A percentile compares a stretch with the other conserved stretches of the same genome.
Evolutionary conservation across 2,888 invertebrate genomes (phyloP).

Genomic region (Himalopsyche japonica): DNA sequence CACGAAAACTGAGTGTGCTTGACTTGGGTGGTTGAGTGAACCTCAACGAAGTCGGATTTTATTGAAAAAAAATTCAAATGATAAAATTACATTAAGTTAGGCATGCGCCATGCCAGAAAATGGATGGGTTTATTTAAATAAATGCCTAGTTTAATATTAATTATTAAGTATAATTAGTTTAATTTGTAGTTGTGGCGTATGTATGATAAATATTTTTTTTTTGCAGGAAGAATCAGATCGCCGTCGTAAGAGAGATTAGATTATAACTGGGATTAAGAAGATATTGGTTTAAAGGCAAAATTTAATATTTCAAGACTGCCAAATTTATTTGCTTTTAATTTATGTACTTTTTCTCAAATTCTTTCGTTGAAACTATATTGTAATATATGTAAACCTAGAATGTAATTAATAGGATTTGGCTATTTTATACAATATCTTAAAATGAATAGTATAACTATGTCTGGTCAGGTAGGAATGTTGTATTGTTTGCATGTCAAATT

Average conservation of each 20-base stretch:
- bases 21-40: too few relatives aligned
- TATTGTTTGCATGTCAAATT: slow-evolving; percentile 14
- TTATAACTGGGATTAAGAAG: neutral
- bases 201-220: neutral
- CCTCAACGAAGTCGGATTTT: too few relatives aligned
- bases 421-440: slow-evolving; percentile 40
- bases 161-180: too few relatives aligned
- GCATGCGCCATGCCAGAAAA: too few relatives aligned
- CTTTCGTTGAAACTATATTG: slow-evolving; percentile 9
- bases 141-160: too few relatives aligned
- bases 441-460: slow-evolving; percentile 4
- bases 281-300: slow-evolving; percentile 26
- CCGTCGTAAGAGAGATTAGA: slow-evolving; percentile 59
- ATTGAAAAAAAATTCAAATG: too few relatives aligned
- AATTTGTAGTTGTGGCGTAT: too few relatives aligned
- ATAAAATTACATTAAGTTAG: too few relatives aligned
- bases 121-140: too few relatives aligned
- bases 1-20: too few relatives aligned
- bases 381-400: slow-evolving; percentile 15
- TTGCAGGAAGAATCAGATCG: slow-evolving; percentile 58
- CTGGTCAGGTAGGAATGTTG: slow-evolving; percentile 2
- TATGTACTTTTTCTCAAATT: slow-evolving; percentile 6
- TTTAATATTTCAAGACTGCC: slow-evolving; percentile 37
- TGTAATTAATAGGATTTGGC: slow-evolving; percentile 29
- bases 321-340: slow-evolving; percentile 29